Conservation (phyloP, 1,140 invertebrate species). For the Drosophila aff. region DNA sequence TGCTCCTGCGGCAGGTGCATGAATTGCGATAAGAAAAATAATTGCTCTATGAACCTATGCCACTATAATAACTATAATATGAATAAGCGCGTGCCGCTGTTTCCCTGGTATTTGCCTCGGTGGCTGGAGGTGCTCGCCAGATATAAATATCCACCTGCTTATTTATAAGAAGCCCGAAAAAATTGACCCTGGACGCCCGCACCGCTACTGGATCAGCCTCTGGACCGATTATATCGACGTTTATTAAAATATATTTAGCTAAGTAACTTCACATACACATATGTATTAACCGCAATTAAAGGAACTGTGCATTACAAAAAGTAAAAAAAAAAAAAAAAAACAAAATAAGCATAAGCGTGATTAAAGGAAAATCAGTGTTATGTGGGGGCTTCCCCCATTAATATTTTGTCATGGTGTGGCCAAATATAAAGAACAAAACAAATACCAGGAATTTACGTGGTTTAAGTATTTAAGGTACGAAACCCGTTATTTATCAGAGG, state of each 20-base stretch:
- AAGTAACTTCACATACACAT: neutral
- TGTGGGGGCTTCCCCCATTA: too few relatives aligned
- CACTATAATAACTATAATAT: too few relatives aligned
- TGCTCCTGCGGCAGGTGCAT: constrained; percentile 18
- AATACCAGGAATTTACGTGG: too few relatives aligned
- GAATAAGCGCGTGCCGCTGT: neutral
- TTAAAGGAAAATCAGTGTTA: neutral
- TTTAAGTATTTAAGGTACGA: too few relatives aligned
- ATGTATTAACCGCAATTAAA: constrained; percentile 30
- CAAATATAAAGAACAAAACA: too few relatives aligned
- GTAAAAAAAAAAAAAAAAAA: neutral
- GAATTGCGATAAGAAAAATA: constrained; percentile 5
- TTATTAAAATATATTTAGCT: constrained; percentile 2
- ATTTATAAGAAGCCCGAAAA: neutral
- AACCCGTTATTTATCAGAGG: too few relatives aligned
- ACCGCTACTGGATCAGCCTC: neutral
- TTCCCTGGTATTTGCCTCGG: constrained; percentile 20
- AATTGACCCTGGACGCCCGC: neutral
- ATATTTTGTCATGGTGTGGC: too few relatives aligned
- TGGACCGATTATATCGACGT: neutral
- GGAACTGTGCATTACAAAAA: constrained; percentile 10
- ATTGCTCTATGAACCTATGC: constrained; percentile 11
- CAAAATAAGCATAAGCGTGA: neutral
- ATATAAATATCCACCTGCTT: neutral
- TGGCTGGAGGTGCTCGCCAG: constrained; percentile 11